Percentiles rank a stretch among this genome's conserved stretches.
phyloP scores from a whole-genome alignment of 2,113 vertebrate genomes.

The Rousettus leschenaultii region DNA sequence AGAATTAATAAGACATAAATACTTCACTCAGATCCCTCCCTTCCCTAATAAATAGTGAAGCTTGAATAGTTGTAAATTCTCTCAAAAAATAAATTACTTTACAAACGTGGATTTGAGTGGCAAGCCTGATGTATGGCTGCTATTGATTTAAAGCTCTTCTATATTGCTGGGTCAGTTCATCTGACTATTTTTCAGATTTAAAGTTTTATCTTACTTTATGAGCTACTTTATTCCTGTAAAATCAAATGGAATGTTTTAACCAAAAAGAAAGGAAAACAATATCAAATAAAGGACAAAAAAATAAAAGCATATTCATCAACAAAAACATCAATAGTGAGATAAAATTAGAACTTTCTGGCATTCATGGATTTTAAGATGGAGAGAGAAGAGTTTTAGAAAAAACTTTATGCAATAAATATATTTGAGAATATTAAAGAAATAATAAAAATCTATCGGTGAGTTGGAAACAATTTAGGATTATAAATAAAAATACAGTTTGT shows the following conservation, averaged over 20 bases:
- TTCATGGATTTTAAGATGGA: constrained; percentile 62
- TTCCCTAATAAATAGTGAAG: constrained; percentile 43
- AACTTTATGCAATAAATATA: constrained; percentile 62
- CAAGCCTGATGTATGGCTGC: neutral
- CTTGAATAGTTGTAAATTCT: constrained; percentile 61
- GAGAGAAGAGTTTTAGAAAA: constrained; percentile 66
- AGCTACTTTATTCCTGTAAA: constrained; percentile 79
- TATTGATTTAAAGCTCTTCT: constrained; percentile 22
- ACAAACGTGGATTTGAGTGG: constrained; percentile 44
- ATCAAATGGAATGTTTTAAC: constrained; percentile 84
- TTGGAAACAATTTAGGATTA: neutral
- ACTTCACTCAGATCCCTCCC: neutral
- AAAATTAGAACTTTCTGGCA: constrained; percentile 77
- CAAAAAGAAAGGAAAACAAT: constrained; percentile 81
- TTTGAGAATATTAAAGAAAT: constrained; percentile 75
- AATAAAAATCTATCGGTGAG: constrained; percentile 61
- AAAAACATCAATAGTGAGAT: constrained; percentile 79
- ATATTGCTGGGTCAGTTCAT: constrained; percentile 21
- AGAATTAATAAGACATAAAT: constrained; percentile 55
- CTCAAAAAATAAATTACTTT: constrained; percentile 33
- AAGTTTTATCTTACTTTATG: constrained; percentile 62
- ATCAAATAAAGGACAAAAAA: constrained; percentile 81
- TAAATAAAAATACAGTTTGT: constrained; percentile 18
- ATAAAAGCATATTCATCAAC: constrained; percentile 81
- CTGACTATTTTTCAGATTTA: constrained; percentile 41